phyloP scores from a whole-genome alignment of 2,113 vertebrate species.

The Seriola rivoliana region DNA sequence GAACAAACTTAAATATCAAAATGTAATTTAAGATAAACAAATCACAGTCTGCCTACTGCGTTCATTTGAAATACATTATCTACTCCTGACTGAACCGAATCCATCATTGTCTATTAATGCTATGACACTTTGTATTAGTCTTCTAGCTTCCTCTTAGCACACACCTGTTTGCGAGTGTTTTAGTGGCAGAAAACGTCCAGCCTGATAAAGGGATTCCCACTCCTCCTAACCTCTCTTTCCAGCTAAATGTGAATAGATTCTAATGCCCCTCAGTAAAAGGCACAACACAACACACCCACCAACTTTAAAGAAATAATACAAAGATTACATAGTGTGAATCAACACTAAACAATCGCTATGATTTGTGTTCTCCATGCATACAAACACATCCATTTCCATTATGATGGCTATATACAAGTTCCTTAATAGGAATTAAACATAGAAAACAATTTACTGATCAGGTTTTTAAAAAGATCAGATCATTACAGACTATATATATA shows the following conservation, averaged over 20 bases:
- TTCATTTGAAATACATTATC: neutral
- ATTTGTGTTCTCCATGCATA: neutral
- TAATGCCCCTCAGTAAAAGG: neutral
- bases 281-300: neutral
- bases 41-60: neutral
- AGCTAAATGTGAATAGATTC: slow-evolving; percentile 4
- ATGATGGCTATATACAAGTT: neutral
- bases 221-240: neutral
- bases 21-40: neutral
- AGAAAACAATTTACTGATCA: neutral
- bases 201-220: neutral
- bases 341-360: neutral
- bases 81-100: neutral
- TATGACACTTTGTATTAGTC: neutral
- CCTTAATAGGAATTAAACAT: neutral
- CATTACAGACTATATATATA: neutral
- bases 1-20: neutral
- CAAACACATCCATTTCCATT: neutral
- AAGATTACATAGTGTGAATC: neutral
- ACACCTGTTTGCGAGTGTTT: neutral
- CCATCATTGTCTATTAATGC: neutral
- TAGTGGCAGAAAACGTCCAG: neutral
- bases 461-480: neutral
- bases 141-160: neutral
- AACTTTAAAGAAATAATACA: neutral